These are phyloP conservation scores for Blennius ocellaris DNA, from an alignment of 2,113 vertebrate species.

Conservation along the genomic window DNA sequence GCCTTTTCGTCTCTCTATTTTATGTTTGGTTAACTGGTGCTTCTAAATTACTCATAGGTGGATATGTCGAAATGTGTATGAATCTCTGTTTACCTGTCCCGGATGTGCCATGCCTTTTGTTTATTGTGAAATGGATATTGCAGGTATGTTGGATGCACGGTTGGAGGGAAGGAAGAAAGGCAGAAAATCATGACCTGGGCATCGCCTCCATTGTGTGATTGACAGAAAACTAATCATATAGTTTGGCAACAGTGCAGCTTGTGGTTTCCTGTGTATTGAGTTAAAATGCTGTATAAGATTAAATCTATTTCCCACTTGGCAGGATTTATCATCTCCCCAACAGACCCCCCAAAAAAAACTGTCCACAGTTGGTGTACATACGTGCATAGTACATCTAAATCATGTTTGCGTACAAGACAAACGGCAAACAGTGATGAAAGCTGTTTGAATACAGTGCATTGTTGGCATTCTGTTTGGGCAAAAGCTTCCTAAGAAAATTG, in stretches of 20 bases:
- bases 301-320: not conserved
- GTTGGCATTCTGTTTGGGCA: constrained; percentile 42
- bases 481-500: constrained; percentile 42
- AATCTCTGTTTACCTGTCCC: too few species aligned
- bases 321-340: not conserved
- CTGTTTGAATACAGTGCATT: constrained; percentile 27
- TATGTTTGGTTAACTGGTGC: too few species aligned
- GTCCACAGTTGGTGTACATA: not conserved
- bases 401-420: constrained; percentile 14
- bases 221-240: constrained; percentile 20
- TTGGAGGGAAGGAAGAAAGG: not conserved
- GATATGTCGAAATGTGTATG: too few species aligned
- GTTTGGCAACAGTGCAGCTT: constrained; percentile 23
- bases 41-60: too few species aligned
- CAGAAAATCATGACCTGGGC: not conserved
- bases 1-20: too few species aligned
- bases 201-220: not conserved
- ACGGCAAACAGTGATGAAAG: constrained; percentile 1
- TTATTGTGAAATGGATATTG: too few species aligned
- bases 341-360: constrained; percentile 6
- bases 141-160: too few species aligned
- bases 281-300: too few species aligned
- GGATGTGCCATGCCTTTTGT: too few species aligned
- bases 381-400: constrained; percentile 13
- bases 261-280: not conserved